Evolutionary conservation across 1,140 invertebrate species (phyloP), one percentile per base, ranked within the genome.

Genomic region (Drosophila serrata): DNA sequence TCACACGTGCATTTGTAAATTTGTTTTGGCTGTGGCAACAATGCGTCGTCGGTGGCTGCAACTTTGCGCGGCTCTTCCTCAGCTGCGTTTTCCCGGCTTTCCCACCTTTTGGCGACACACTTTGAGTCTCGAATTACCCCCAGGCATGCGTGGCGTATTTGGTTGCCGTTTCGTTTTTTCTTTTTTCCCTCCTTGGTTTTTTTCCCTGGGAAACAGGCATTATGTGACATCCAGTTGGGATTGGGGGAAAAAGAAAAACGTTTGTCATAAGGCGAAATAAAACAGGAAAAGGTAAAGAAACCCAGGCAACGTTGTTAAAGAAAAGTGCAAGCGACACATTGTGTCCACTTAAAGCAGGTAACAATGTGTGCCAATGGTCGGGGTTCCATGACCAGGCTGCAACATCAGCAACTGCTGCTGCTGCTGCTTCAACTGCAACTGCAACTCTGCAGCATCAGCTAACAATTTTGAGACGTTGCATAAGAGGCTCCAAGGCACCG

Each of bases 261-360:
- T 60, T 60, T 74, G 64, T 63, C 74, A 76, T 76, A 76, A 76
- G 46, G 48, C 55, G 33, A 56, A 62, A 49, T 63, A 63, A 64
- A 75, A 57, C 43, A 22, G 49, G 48, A 75, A 75, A 75, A 75
- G 43, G 62, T 48, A 53, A 42, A 48, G 74, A 63, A 63, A 81
- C 13, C 39, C 43, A 53, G 46, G 60, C 64, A 48, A 68, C 67
- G 68, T 62, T 62, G 76, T 76, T 65, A 63, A 68, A 74, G 73
- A 77, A 72, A 57, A 73, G 58, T 77, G 59, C 59, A 64, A 74
- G 68, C 74, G 76, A 67, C 72, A 63, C 56, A 42, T 31, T 80
- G 73, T 81, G 79, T 79, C 64, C 79, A 84, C 81, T 84, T 84
- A 84, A 82, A 79, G 70, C 57, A 62, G 53, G 59, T 69, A 86